Percentiles rank a stretch among this genome's conserved stretches.
Evolutionary conservation across 2,888 invertebrate genomes (phyloP).

Genomic region (Aplocera efformata): DNA sequence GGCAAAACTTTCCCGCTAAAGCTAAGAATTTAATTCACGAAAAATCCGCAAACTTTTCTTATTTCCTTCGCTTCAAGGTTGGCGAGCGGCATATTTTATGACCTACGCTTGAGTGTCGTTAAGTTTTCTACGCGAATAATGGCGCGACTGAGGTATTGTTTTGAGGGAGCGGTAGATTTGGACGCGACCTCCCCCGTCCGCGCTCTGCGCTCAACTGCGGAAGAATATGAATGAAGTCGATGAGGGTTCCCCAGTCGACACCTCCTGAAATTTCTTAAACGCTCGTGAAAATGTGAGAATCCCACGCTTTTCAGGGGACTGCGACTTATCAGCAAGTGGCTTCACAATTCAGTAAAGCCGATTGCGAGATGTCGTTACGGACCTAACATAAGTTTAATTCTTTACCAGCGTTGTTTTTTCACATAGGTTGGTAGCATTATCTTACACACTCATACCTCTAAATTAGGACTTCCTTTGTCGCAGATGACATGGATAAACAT

Average conservation of each 20-base stretch:
- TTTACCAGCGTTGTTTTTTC: too few species aligned
- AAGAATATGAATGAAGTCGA: conserved; percentile 46
- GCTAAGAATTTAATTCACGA: conserved; percentile 29
- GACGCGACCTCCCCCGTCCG: conserved; percentile 52
- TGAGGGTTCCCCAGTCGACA: conserved; percentile 54
- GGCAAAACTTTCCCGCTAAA: conserved; percentile 34
- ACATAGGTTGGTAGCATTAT: too few species aligned
- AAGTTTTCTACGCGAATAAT: conserved; percentile 9
- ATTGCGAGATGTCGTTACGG: too few species aligned
- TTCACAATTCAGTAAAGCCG: too few species aligned
- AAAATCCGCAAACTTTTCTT: conserved; percentile 29
- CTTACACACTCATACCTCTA: too few species aligned
- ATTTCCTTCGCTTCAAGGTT: conserved; percentile 16
- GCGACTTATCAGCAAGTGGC: too few species aligned
- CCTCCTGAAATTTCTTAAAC: conserved; percentile 41
- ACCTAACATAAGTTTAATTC: too few species aligned
- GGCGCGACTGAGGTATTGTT: conserved; percentile 16
- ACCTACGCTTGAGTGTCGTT: conserved; percentile 7
- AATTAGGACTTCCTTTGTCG: too few species aligned
- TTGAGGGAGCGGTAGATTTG: conserved; percentile 7
- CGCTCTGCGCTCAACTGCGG: conserved; percentile 67
- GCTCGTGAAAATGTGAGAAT: conserved; percentile 28
- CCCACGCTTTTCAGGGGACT: too few species aligned
- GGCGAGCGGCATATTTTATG: conserved; percentile 7
- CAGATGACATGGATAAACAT: too few species aligned